Evolutionary conservation across 2,888 invertebrate genomes (phyloP), one percentile per base, ranked within the genome.

Genomic region (Linnaemya vulpina): DNA sequence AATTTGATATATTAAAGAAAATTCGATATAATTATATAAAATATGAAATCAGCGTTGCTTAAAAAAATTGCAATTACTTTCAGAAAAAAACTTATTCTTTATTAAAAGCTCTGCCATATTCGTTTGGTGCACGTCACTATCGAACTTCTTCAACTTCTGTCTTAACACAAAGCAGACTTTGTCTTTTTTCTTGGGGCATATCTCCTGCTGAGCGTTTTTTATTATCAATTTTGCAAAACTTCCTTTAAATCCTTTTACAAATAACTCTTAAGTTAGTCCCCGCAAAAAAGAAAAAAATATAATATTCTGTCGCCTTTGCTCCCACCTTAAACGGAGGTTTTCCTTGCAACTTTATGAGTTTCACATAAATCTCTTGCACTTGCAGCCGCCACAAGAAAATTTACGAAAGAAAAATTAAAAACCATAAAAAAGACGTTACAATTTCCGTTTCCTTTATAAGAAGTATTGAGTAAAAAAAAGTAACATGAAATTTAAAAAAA

Each of bases 391-490:
- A 40, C 30, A 58, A 35, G 15, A 30, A 22, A 35, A 30, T 15
- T n/a, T n/a, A n/a, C n/a, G 17, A 11, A 20, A 40, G 17, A 60
- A 70, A 38, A 78, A 62, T 62, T n/a, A 15, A 62, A n/a, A 80
- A 68, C 60, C 70, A 13, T 22, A 62, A 77, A 70, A 30, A 60
- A 78, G 53, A 78, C 43, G 43, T 71, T 85, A 82, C 78, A 82
- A 85, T 85, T 74, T 82, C 82, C 85, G 82, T 82, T 85, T 85
- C 85, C 85, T 79, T 81, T 75, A 17, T 15, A 5, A 35, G 30
- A 5, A 51, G n/a, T 68, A 60, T 70, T 53, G 51, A 70, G 43
- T 43, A 1, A n/a, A 51, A 51, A 40, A 10, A 43, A 43, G 51
- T 17, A 43, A 49, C 35, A n/a, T 20, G 20, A 20, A 53, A 53